Percentiles rank a stretch among this genome's conserved stretches.
Conservation (phyloP, 37 sponge, comb jelly and placozoan genomes). For the Halichondria panicea region DNA sequence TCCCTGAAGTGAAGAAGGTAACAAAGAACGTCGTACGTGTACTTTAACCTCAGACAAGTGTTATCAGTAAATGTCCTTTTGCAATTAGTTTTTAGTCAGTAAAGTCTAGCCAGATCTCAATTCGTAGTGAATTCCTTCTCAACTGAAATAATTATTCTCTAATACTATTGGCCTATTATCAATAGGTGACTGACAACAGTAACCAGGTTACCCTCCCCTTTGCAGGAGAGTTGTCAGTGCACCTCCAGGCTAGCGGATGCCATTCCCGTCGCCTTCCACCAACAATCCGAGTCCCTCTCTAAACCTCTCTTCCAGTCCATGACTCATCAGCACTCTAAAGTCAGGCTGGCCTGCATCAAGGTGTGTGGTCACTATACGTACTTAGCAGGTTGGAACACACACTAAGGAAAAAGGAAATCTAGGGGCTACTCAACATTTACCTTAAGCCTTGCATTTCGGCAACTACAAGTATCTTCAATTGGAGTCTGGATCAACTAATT, state of each 20-base stretch:
- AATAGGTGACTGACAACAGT: background rate
- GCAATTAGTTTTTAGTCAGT: too few relatives aligned
- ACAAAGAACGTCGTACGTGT: too few relatives aligned
- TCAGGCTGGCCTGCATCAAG: conserved; percentile 79
- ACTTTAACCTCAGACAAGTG: too few relatives aligned
- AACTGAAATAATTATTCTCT: too few relatives aligned
- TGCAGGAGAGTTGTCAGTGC: conserved; percentile 60
- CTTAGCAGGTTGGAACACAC: too few relatives aligned
- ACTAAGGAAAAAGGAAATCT: too few relatives aligned
- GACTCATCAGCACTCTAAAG: conserved; percentile 95
- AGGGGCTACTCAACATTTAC: too few relatives aligned
- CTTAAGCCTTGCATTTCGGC: too few relatives aligned
- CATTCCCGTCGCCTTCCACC: conserved; percentile 66
- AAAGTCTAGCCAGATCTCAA: background rate
- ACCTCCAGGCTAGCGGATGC: conserved; percentile 54
- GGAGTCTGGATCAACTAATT: too few relatives aligned
- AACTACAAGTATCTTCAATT: too few relatives aligned
- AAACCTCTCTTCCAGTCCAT: conserved; percentile 83
- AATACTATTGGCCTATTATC: too few relatives aligned
- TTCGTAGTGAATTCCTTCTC: background rate
- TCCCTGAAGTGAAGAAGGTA: conserved; percentile 96
- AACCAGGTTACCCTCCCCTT: background rate
- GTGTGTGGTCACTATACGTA: conserved; percentile 23
- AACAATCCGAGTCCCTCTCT: conserved; percentile 72
- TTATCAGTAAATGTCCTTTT: too few relatives aligned